Evolutionary conservation across 2,888 invertebrate species (phyloP), one percentile per base, ranked within the genome.

Genomic region (Latrodectus hesperus): DNA sequence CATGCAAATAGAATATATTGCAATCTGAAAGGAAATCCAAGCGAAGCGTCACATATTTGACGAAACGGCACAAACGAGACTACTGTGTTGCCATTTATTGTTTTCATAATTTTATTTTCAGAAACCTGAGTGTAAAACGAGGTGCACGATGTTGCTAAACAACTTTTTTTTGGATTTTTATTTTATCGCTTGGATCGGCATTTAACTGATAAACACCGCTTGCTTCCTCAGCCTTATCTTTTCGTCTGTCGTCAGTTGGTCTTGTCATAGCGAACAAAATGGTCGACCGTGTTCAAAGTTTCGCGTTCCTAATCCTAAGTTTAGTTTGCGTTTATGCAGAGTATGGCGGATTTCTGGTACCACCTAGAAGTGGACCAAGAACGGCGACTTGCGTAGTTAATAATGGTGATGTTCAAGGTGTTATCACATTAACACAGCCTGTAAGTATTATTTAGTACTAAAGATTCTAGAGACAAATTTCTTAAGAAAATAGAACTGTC

Each of bases 361-460:
- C 76, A 4, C 75, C 76, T 4, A 51, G 78, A 14, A 79, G 78
- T 65, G 78, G 80, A 17, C 85, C 80, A n/a, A 75, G 71, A 14
- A 80, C n/a, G 12, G 85, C 85, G 4, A 80, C 64, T 9, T 80
- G 80, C 17, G 68, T 55, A 1, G 17, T 85, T 17, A n/a, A 14
- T 0, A 75, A 75, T 12, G 97, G 97, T 49, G 96, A 97, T 92
- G 96, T 96, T 64, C 94, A 94, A 91, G 98, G 98, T 90, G 96
- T 96, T 11, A 93, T 98, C 85, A 95, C 93, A 92, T 97, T 98
- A 92, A 94, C 95, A 86, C 97, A 97, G 49, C 55, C 71, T 11
- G 85, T 86, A 26, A 86, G 85, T 75, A 71, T 16, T 17, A 14
- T 55, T 10, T 78, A 6, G 38, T 6, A 6, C 2, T 38, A 38